Conservation (phyloP, 2,888 invertebrate genomes). For the Brachypalpus laphriformis region DNA sequence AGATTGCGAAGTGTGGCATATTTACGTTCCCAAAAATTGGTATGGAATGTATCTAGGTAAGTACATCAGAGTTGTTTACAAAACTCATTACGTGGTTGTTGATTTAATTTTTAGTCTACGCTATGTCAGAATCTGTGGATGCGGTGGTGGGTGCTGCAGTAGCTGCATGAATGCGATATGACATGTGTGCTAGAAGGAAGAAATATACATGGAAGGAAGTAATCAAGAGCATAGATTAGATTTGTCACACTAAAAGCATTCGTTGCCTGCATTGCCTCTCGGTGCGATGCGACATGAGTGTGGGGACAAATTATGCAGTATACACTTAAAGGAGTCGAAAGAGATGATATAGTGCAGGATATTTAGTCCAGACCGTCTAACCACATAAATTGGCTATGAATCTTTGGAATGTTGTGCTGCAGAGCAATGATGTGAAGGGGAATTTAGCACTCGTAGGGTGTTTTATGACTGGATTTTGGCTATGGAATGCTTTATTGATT, state of each 20-base stretch:
- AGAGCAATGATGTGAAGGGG: neutral
- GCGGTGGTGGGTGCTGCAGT: neutral
- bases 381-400: conserved; percentile 56
- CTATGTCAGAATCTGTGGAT: neutral
- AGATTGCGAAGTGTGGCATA: neutral
- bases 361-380: conserved; percentile 41
- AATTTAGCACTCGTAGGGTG: neutral
- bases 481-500: neutral
- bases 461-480: neutral
- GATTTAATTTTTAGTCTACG: conserved; percentile 50
- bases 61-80: conserved; percentile 19
- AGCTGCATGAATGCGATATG: conserved; percentile 47
- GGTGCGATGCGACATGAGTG: neutral
- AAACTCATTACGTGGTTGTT: conserved; percentile 34
- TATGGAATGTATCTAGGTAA: neutral
- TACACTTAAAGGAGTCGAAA: conserved; percentile 36
- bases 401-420: conserved; percentile 30
- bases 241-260: conserved; percentile 68
- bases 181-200: conserved; percentile 38
- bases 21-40: neutral
- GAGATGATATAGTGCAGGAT: conserved; percentile 43
- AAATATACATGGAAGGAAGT: conserved; percentile 42
- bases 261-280: conserved; percentile 30
- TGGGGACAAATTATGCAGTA: conserved; percentile 53
- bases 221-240: conserved; percentile 65